Percentiles rank a stretch among this genome's conserved stretches.
Evolutionary conservation across 2,797 vertebrate genomes (phyloP).

Genomic region (Enteromius fasciolatus): DNA sequence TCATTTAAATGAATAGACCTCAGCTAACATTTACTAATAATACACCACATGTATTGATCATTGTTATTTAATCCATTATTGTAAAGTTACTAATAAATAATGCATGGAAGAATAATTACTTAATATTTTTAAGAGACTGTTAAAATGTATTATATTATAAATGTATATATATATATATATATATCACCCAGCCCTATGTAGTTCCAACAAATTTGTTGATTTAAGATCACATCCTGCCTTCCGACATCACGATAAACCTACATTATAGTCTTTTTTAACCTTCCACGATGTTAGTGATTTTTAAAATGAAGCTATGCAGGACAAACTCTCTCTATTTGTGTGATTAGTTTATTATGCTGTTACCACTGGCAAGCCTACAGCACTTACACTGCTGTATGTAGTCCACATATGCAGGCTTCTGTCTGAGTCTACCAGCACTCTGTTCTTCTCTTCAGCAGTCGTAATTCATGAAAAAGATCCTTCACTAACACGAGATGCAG

Average conservation of each 20-base stretch:
- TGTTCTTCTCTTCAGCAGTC: neutral
- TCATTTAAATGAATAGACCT: neutral
- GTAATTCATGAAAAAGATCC: neutral
- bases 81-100: neutral
- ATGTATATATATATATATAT: too few relatives aligned
- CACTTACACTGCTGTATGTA: neutral
- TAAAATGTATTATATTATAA: too few relatives aligned
- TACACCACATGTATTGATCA: neutral
- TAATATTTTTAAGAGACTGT: neutral
- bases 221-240: neutral
- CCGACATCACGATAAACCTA: neutral
- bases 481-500: neutral
- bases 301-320: neutral
- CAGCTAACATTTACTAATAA: neutral
- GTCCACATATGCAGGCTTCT: constrained; percentile 13
- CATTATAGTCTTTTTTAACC: neutral
- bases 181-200: neutral
- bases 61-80: neutral
- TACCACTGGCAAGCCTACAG: neutral
- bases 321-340: neutral
- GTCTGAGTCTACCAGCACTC: neutral
- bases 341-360: constrained; percentile 17
- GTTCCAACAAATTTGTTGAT: neutral
- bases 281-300: neutral
- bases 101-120: too few relatives aligned